Percentiles rank a stretch among this genome's conserved stretches.
These are phyloP conservation scores for Diceros bicornis DNA, from an alignment of 2,797 vertebrate genomes.

Conservation along the genomic window DNA sequence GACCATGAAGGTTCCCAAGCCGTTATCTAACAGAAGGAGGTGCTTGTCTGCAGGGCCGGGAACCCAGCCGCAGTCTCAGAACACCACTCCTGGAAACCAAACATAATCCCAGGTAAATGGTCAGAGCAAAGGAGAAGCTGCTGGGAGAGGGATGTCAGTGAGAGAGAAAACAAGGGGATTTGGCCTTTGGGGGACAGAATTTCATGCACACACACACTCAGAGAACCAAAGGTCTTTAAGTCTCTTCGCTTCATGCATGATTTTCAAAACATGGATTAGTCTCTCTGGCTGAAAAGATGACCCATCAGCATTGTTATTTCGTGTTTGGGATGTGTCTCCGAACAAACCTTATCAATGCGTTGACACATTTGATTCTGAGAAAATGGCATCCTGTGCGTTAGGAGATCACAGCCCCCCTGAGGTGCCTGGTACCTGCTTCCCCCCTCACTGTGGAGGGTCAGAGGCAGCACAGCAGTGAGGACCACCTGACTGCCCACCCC, in stretches of 20 bases:
- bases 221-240: not conserved
- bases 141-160: not conserved
- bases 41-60: not conserved
- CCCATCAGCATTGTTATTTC: not conserved
- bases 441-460: not conserved
- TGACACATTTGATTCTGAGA: not conserved
- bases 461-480: not conserved
- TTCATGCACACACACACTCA: not conserved
- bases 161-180: not conserved
- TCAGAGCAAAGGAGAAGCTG: not conserved
- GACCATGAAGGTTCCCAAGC: not conserved
- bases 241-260: accelerated
- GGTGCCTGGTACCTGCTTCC: accelerated
- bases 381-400: not conserved
- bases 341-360: not conserved
- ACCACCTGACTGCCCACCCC: not conserved
- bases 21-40: not conserved
- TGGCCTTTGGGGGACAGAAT: not conserved
- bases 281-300: not conserved
- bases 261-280: not conserved
- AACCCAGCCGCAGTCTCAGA: not conserved
- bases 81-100: not conserved
- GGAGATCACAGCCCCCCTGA: not conserved
- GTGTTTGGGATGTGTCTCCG: accelerated
- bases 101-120: not conserved